Conservation (phyloP, 2,113 vertebrate genomes). For the Drymodes brunneopygia region DNA sequence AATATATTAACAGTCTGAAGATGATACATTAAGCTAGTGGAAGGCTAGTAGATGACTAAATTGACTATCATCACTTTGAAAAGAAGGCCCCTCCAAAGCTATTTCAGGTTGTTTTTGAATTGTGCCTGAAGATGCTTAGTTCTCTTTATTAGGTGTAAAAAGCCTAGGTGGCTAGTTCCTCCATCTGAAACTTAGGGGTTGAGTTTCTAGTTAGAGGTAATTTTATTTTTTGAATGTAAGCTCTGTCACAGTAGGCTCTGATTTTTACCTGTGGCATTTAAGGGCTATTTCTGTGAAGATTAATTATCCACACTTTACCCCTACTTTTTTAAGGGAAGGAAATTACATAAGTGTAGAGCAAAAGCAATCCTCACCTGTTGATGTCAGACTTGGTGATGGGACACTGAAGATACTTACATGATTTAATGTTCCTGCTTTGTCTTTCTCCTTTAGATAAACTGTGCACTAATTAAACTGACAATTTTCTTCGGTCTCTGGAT, state of each 20-base stretch:
- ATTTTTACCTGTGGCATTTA: neutral
- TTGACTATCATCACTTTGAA: neutral
- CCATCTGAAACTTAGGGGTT: neutral
- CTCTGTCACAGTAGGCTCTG: neutral
- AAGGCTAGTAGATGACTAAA: neutral
- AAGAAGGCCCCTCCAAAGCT: neutral
- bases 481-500: neutral
- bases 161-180: neutral
- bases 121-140: neutral
- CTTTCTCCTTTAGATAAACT: neutral
- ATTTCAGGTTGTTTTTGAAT: neutral
- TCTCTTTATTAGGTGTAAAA: neutral
- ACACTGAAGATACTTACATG: neutral
- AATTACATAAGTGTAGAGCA: rapidly evolving
- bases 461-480: neutral
- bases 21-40: neutral
- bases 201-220: neutral
- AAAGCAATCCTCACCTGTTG: neutral
- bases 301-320: neutral
- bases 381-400: neutral
- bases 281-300: neutral
- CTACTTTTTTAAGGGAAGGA: neutral
- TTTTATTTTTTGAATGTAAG: neutral
- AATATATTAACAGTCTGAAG: neutral
- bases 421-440: neutral